phyloP scores from a whole-genome alignment of 2,113 vertebrate species.

The Laticauda laticaudata region DNA sequence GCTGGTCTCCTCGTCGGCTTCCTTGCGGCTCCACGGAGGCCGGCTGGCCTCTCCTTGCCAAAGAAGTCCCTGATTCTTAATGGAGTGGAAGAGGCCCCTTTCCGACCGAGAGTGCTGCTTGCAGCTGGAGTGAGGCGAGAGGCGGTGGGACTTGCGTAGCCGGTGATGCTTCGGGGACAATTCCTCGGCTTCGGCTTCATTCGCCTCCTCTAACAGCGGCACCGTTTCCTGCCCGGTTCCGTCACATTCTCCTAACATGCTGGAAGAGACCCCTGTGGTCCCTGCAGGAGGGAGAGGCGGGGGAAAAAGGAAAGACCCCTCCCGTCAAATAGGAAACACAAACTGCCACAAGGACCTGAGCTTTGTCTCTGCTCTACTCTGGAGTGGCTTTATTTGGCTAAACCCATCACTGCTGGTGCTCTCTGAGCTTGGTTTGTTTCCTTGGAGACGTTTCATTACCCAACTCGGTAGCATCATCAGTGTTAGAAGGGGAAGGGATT shows the following conservation, averaged over 20 bases:
- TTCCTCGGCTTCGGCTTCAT: conserved; percentile 53
- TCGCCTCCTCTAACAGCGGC: conserved; percentile 64
- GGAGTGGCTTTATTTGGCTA: not conserved
- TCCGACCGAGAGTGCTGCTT: conserved; percentile 64
- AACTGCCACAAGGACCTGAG: no score
- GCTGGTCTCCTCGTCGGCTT: conserved; percentile 71
- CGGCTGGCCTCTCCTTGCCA: conserved; percentile 72
- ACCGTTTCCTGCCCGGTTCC: conserved; percentile 65
- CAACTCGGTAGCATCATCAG: not conserved
- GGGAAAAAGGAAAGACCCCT: not conserved
- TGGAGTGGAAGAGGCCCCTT: conserved; percentile 68
- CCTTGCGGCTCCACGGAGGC: conserved; percentile 70
- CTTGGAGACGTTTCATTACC: not conserved
- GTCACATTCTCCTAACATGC: conserved; percentile 60
- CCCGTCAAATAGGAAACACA: not conserved
- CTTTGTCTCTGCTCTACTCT: no score
- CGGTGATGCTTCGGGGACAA: conserved; percentile 66
- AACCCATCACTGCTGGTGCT: not conserved
- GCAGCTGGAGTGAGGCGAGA: conserved; percentile 66
- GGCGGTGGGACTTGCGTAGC: conserved; percentile 70
- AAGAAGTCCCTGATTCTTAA: conserved; percentile 69
- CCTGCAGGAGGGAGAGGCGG: conserved; percentile 53
- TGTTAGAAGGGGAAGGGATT: not conserved
- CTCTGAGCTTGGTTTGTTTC: not conserved
- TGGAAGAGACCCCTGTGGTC: conserved; percentile 67